phyloP scores from a whole-genome alignment of 2,113 vertebrate genomes.

The Tauraco erythrolophus region DNA sequence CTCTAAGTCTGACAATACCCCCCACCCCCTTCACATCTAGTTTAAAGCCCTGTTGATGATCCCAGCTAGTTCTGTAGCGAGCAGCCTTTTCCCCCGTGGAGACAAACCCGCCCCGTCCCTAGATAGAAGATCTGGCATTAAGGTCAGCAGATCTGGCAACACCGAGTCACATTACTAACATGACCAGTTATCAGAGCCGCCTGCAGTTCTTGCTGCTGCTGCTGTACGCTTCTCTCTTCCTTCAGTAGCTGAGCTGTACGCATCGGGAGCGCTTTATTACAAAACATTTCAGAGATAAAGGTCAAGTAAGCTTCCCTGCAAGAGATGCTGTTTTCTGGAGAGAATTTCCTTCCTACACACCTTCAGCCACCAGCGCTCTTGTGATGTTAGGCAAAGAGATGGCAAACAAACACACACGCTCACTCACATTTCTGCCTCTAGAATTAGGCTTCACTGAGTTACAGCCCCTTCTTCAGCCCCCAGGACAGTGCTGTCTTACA shows the following conservation, averaged over 20 bases:
- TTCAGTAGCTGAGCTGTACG: neutral
- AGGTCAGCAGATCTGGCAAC: no score
- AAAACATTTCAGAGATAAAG: constrained; percentile 40
- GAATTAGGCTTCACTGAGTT: neutral
- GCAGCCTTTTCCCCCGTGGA: no score
- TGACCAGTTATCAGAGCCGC: neutral
- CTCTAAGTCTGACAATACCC: no score
- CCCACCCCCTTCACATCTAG: no score
- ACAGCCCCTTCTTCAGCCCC: neutral
- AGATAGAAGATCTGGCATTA: no score
- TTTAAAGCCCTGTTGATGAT: no score
- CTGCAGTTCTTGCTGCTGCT: neutral
- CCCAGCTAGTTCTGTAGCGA: no score
- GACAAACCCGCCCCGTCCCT: no score
- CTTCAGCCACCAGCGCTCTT: neutral
- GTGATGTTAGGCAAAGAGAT: neutral
- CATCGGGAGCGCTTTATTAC: neutral
- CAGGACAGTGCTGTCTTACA: neutral
- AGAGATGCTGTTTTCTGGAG: neutral
- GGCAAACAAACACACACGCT: neutral
- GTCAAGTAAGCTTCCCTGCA: constrained; percentile 1
- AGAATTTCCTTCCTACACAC: constrained; percentile 8
- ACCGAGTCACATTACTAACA: neutral
- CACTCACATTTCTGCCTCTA: neutral
- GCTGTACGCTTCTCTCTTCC: neutral